Evolutionary conservation across 2,113 vertebrate species (phyloP).

Genomic region (Mormyrus lacerda): DNA sequence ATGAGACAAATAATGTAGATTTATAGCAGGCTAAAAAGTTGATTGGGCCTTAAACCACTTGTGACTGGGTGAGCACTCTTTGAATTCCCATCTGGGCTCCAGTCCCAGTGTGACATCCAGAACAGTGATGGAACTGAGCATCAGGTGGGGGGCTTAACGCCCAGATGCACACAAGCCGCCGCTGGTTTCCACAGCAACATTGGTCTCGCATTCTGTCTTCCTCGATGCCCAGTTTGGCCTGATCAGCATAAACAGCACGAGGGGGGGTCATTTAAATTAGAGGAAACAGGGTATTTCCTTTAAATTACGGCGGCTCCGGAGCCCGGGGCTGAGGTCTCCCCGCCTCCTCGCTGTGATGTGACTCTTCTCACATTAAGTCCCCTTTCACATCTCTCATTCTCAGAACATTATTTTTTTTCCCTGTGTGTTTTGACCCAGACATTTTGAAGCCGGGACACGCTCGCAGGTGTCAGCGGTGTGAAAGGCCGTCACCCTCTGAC

Average conservation of each 20-base stretch:
- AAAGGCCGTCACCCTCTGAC: no score
- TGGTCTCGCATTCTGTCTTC: neutral
- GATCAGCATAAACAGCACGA: neutral
- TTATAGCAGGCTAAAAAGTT: neutral
- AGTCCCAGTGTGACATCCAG: neutral
- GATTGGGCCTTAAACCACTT: neutral
- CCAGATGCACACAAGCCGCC: neutral
- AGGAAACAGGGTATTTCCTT: neutral
- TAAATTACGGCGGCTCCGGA: neutral
- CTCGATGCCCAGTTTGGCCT: neutral
- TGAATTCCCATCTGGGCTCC: conserved; percentile 9
- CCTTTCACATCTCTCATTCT: neutral
- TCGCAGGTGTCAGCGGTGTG: no score
- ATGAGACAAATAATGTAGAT: neutral
- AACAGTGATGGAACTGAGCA: neutral
- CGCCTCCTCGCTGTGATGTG: neutral
- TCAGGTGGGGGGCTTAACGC: neutral
- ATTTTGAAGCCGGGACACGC: no score
- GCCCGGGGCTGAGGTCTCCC: neutral
- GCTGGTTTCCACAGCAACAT: neutral
- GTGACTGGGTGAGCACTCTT: neutral
- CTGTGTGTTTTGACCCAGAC: no score
- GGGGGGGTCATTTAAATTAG: neutral
- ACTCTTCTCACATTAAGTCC: neutral
- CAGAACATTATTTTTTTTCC: neutral